Evolutionary conservation across 2,888 invertebrate species (phyloP).

Genomic region (Cheilosia impressa): DNA sequence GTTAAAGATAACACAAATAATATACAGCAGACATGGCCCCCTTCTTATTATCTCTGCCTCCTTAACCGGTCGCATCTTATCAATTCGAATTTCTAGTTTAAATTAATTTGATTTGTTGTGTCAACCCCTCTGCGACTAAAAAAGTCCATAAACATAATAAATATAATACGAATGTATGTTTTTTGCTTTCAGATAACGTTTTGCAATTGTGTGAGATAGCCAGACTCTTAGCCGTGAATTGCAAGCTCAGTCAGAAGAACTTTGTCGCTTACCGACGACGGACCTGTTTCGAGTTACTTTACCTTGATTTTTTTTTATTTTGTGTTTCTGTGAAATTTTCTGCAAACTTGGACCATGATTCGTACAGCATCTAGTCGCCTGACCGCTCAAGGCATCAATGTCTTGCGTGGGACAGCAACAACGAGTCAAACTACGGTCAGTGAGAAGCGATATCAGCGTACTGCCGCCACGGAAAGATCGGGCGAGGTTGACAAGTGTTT

Average conservation of each 20-base stretch:
- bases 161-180: background rate
- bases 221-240: slow-evolving; percentile 4
- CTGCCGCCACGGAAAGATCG: slow-evolving; percentile 78
- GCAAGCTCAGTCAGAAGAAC: slow-evolving; percentile 28
- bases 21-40: no score
- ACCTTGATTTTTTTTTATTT: background rate
- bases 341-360: slow-evolving; percentile 73
- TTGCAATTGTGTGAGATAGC: slow-evolving; percentile 12
- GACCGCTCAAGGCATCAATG: slow-evolving; percentile 68
- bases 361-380: slow-evolving; percentile 77
- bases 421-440: slow-evolving; percentile 67
- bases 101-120: slow-evolving; percentile 11
- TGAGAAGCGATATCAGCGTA: slow-evolving; percentile 78
- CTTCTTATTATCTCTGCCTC: no score
- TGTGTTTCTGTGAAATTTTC: background rate
- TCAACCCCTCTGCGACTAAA: slow-evolving; percentile 15
- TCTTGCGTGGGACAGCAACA: slow-evolving; percentile 62
- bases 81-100: no score
- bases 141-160: background rate
- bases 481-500: slow-evolving; percentile 80
- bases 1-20: no score
- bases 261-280: slow-evolving; percentile 23
- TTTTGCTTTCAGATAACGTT: slow-evolving; percentile 35
- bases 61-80: no score
- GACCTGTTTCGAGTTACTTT: slow-evolving; percentile 29